These are phyloP conservation scores for Latrodectus elegans DNA, from an alignment of 2,888 invertebrate species.

Conservation along the genomic window DNA sequence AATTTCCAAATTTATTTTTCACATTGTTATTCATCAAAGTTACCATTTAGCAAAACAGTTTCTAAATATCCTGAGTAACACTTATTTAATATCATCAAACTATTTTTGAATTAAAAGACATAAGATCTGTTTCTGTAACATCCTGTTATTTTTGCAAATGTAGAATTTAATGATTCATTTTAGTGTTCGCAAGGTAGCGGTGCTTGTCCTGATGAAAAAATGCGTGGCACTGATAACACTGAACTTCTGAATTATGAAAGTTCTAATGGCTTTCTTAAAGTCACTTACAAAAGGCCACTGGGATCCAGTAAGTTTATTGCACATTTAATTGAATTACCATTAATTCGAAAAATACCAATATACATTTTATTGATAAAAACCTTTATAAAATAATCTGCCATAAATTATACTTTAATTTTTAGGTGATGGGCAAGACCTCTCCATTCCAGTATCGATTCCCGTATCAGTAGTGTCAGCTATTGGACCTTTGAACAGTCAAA, in stretches of 20 bases:
- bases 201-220: constrained; percentile 88
- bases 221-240: constrained; percentile 88
- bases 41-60: too few relatives aligned
- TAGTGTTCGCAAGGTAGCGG: constrained; percentile 77
- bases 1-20: too few relatives aligned
- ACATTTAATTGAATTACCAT: not conserved
- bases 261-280: constrained; percentile 86
- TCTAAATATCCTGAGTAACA: too few relatives aligned
- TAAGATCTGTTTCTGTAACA: too few relatives aligned
- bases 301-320: constrained; percentile 69
- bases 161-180: too few relatives aligned
- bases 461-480: constrained; percentile 88
- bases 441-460: constrained; percentile 60
- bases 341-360: not conserved
- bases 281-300: constrained; percentile 86
- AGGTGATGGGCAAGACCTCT: constrained; percentile 68
- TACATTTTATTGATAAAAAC: not conserved
- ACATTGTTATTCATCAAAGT: too few relatives aligned
- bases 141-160: too few relatives aligned
- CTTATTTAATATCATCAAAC: too few relatives aligned
- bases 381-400: not conserved
- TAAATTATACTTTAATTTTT: not conserved
- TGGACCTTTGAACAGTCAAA: constrained; percentile 85
- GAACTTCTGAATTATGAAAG: constrained; percentile 84
- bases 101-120: too few relatives aligned